Conservation (phyloP, 1,140 invertebrate genomes). For the Manduca sexta region DNA sequence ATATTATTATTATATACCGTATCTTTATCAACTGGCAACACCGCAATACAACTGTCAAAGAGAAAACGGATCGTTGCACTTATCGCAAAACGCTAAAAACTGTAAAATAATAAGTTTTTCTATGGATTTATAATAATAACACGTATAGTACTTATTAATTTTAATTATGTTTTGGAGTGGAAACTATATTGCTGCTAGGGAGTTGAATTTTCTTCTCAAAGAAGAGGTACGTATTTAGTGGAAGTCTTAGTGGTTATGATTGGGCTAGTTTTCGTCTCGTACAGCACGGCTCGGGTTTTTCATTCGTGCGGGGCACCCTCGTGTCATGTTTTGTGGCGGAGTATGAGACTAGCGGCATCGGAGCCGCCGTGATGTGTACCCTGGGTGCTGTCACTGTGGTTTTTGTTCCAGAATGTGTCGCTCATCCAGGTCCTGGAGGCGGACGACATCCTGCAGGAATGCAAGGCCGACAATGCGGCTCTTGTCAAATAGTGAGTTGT, state of each 20-base stretch:
- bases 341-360: no score
- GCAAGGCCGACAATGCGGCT: conserved; percentile 93
- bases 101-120: conserved; percentile 46
- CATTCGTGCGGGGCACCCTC: no score
- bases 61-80: conserved; percentile 63
- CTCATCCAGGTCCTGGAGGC: conserved; percentile 93
- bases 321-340: no score
- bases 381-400: neutral
- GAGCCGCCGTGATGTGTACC: no score
- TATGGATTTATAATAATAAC: conserved; percentile 59
- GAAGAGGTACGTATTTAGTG: conserved; percentile 63
- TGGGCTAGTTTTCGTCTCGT: conserved; percentile 3
- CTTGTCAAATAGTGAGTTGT: conserved; percentile 93
- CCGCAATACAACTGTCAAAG: conserved; percentile 33
- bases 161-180: conserved; percentile 68
- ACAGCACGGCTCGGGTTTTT: neutral
- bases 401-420: conserved; percentile 86
- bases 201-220: conserved; percentile 60
- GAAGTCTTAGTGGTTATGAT: conserved; percentile 61
- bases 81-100: conserved; percentile 44
- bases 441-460: conserved; percentile 96
- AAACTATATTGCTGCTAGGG: conserved; percentile 54
- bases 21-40: conserved; percentile 16
- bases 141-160: conserved; percentile 56
- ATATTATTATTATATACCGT: neutral